Evolutionary conservation across 2,797 vertebrate genomes (phyloP), one percentile per base, ranked within the genome.

Genomic region (Silurus lanzhouensis): DNA sequence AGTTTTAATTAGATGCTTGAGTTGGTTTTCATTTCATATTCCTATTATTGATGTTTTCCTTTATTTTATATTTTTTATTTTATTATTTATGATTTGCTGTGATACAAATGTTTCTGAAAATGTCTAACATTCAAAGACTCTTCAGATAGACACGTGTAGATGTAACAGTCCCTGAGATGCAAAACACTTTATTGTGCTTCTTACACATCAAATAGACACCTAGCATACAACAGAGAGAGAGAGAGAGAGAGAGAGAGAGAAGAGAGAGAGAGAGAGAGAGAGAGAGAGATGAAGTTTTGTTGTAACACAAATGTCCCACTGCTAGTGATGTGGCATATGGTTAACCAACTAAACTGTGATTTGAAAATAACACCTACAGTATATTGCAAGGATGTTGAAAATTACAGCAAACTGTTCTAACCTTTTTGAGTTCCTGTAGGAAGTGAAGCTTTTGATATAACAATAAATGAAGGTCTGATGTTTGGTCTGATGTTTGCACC

Each of bases 381-480:
- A 38, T n/a, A 31, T 71, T 58, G 44, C 61, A 72, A 60, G 71
- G 75, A 84, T 84, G 57, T 82, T 89, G 46, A 74, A 38, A n/a
- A 27, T 61, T 48, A 77, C 44, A 14, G 20, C 15, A 80, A 72
- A 71, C 64, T 52, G 22, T 80, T 38, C 46, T n/a, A 83, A 85
- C 72, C 82, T 89, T 83, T 77, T 78, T 79, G 85, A 81, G 85
- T 72, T 82, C 83, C 9, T 68, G n/a, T 76, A 82, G 57, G 72
- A 6, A 80, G 84, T 27, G 10, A 68, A 85, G 66, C 67, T 86
- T 87, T 86, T 81, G 77, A 84, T 81, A 86, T 85, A 82, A 85
- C 80, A 75, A 27, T 80, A 82, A 60, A 85, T 80, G 57, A 82
- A 76, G n/a, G 81, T 80, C 57, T 85, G 78, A 85, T 70, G 70